A percentile compares a stretch with the other conserved stretches of the same genome.
Conservation (phyloP, 2,797 vertebrate species). For the Galago senegalensis region DNA sequence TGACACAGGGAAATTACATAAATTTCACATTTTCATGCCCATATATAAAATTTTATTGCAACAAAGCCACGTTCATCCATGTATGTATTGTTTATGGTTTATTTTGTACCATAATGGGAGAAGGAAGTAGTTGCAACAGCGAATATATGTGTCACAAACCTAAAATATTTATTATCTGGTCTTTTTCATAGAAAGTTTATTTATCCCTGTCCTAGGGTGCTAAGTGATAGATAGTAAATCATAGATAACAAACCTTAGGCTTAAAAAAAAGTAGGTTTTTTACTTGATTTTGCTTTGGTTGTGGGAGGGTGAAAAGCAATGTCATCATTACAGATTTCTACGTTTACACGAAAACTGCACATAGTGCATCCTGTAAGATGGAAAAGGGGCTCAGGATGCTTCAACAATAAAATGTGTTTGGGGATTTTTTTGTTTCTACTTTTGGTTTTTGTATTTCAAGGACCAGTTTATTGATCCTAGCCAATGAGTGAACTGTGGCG, state of each 20-base stretch:
- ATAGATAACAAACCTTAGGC: neutral
- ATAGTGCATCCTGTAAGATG: neutral
- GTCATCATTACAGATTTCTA: neutral
- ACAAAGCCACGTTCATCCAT: neutral
- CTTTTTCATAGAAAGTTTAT: neutral
- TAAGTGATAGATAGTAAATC: neutral
- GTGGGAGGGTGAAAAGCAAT: slow-evolving; percentile 6
- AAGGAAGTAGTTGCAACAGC: neutral
- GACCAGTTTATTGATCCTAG: neutral
- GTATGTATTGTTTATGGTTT: neutral
- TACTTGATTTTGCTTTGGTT: neutral
- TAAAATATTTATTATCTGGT: neutral
- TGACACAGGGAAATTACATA: neutral
- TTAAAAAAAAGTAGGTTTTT: slow-evolving; percentile 13
- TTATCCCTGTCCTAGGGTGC: neutral
- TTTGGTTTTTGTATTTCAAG: neutral
- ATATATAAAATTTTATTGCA: neutral
- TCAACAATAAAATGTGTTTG: neutral
- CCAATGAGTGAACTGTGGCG: neutral
- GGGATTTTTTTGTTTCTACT: neutral
- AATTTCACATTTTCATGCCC: neutral
- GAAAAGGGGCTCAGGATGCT: neutral
- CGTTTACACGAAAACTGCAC: neutral
- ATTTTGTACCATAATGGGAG: neutral
- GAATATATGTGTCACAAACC: neutral